These are phyloP conservation scores for Strongylocentrotus purpuratus DNA, from an alignment of 35 echinoderm and acorn worm species.

Conservation along the genomic window DNA sequence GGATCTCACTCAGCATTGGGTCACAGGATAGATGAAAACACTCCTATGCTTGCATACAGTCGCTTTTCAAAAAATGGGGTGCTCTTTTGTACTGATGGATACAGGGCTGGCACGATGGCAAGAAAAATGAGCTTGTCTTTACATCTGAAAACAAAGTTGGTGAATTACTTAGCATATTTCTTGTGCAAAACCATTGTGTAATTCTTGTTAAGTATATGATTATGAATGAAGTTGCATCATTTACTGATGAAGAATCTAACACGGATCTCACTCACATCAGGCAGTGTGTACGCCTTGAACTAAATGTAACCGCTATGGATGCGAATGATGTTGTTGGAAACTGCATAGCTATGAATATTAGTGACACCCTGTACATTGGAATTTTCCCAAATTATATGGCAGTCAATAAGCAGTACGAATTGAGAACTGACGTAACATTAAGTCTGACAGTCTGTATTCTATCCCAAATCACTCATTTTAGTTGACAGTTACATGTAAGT, in stretches of 20 bases:
- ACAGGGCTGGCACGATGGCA: neutral
- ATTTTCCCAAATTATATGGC: conserved; percentile 23
- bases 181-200: neutral
- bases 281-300: neutral
- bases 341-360: neutral
- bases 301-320: neutral
- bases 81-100: neutral
- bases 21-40: neutral
- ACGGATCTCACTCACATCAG: conserved; percentile 9
- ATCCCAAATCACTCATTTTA: too few relatives aligned
- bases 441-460: too few relatives aligned
- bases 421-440: neutral
- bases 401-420: too few relatives aligned
- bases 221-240: neutral
- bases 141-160: neutral
- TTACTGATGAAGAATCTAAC: neutral
- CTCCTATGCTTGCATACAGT: neutral
- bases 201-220: neutral
- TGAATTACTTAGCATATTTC: neutral
- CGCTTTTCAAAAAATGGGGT: neutral
- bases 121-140: neutral
- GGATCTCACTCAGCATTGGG: neutral
- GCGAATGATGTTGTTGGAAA: neutral
- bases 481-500: too few relatives aligned
- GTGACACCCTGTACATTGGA: neutral